Conservation (phyloP, 2,113 vertebrate genomes). For the Macrotis lagotis region DNA sequence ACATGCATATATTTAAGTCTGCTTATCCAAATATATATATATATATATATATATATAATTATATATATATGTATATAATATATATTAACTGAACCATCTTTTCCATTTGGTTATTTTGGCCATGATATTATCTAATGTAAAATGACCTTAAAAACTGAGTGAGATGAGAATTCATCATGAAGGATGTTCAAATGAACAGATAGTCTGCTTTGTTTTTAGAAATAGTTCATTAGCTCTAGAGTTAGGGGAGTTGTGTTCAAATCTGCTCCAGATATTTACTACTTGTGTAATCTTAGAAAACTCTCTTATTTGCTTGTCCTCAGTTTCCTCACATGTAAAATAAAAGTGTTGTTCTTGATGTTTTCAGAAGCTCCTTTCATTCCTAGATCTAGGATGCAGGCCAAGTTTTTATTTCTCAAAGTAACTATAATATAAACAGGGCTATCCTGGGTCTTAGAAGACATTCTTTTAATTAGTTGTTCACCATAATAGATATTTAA, state of each 20-base stretch:
- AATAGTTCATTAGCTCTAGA: not conserved
- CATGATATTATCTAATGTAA: not conserved
- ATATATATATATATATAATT: too few relatives aligned
- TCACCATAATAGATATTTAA: conserved; percentile 37
- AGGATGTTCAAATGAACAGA: not conserved
- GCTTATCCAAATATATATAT: too few relatives aligned
- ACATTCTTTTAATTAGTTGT: conserved; percentile 63
- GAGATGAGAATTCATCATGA: not conserved
- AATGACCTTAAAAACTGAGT: not conserved
- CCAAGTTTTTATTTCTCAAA: not conserved
- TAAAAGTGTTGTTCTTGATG: not conserved
- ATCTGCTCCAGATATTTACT: not conserved
- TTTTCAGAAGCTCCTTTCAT: not conserved
- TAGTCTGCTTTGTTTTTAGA: not conserved
- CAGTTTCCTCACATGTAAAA: not conserved
- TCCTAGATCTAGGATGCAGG: not conserved
- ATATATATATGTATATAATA: too few relatives aligned
- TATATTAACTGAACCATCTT: too few relatives aligned
- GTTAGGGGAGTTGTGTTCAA: not conserved
- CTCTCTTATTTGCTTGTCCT: not conserved
- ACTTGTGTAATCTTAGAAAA: not conserved
- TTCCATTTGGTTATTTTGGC: not conserved
- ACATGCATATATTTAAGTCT: too few relatives aligned
- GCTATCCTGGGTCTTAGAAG: conserved; percentile 35
- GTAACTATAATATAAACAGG: conserved; percentile 23